Conservation (phyloP, 2,888 invertebrate genomes). For the Trichogramma dendrolimi region DNA sequence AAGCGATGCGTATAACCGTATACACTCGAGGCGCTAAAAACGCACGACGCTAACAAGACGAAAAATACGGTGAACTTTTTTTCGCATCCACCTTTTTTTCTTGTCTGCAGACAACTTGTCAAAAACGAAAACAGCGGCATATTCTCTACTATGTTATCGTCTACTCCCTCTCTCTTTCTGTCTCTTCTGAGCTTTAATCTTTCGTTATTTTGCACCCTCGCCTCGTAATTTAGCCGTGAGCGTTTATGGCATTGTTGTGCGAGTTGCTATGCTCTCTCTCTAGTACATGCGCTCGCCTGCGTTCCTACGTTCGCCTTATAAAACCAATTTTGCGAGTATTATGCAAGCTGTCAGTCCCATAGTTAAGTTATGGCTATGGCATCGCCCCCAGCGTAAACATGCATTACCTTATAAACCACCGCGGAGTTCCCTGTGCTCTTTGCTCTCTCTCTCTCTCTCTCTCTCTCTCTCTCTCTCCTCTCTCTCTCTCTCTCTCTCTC, state of each 20-base stretch:
- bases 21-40: constrained; percentile 19
- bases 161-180: too few relatives aligned
- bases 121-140: too few relatives aligned
- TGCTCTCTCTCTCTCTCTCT: background rate
- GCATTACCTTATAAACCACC: constrained; percentile 32
- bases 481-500: constrained; percentile 9
- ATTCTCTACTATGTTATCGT: too few relatives aligned
- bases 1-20: too few relatives aligned
- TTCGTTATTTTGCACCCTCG: constrained; percentile 29
- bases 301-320: constrained; percentile 43
- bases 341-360: constrained; percentile 51
- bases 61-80: too few relatives aligned
- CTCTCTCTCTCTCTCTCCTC: background rate
- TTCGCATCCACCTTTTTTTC: too few relatives aligned
- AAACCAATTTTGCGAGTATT: constrained; percentile 52
- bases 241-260: constrained; percentile 51
- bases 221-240: constrained; percentile 47
- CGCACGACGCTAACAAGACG: constrained; percentile 10
- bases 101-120: too few relatives aligned
- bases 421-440: background rate
- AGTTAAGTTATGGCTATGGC: constrained; percentile 46
- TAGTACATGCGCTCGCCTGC: background rate
- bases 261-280: constrained; percentile 34
- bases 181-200: constrained; percentile 24
- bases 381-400: constrained; percentile 43